Evolutionary conservation across 2,113 vertebrate species (phyloP).

Genomic region (Apodemus speciosus): DNA sequence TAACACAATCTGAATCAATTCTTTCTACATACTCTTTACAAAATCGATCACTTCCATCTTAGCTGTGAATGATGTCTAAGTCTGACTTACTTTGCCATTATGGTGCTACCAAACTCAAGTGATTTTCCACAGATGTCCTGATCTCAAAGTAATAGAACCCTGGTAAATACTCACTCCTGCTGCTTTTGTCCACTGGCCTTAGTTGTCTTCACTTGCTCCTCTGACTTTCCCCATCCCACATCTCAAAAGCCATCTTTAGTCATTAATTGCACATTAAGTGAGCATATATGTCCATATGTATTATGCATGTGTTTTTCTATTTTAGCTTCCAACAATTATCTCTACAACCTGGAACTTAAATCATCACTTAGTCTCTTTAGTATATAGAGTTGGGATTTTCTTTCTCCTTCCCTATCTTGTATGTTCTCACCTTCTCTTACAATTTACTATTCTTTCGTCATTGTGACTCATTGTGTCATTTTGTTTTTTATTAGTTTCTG

Average conservation of each 20-base stretch:
- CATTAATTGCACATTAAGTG: background rate
- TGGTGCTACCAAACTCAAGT: background rate
- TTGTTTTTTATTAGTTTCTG: slow-evolving; percentile 26
- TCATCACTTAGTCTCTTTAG: slow-evolving; percentile 34
- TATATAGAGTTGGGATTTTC: background rate
- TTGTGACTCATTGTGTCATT: slow-evolving; percentile 16
- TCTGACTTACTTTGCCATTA: background rate
- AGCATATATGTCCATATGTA: background rate
- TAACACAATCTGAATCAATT: background rate
- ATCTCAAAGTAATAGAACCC: background rate
- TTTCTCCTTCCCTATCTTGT: background rate
- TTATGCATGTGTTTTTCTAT: background rate
- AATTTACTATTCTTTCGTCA: slow-evolving; percentile 12
- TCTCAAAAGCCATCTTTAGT: slow-evolving; percentile 15
- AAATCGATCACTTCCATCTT: background rate
- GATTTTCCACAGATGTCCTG: background rate
- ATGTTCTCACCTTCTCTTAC: background rate
- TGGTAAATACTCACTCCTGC: background rate
- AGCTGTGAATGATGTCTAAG: background rate
- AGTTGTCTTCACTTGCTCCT: background rate
- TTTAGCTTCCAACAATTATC: slow-evolving; percentile 2
- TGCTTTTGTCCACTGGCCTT: background rate
- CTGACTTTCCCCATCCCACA: background rate
- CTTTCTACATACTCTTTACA: slow-evolving; percentile 35
- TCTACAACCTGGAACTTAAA: slow-evolving; percentile 12